Conservation (phyloP, 2,113 vertebrate species). For the Bubo bubo region DNA sequence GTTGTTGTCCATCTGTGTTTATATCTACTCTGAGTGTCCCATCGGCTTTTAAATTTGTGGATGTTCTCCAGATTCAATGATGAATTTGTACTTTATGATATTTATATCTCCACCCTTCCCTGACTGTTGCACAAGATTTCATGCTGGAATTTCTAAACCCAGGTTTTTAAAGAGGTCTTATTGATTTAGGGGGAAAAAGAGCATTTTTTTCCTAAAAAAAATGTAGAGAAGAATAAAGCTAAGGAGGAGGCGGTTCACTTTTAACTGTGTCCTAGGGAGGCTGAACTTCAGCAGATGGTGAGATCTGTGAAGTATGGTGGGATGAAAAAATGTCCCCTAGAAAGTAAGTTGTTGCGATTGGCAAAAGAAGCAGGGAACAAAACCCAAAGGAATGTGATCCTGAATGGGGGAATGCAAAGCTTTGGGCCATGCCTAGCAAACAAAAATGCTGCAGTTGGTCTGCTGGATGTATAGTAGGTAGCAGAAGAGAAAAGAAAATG, state of each 20-base stretch:
- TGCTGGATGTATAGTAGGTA: neutral
- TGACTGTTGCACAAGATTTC: constrained; percentile 19
- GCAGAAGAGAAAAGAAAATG: neutral
- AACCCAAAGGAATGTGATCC: neutral
- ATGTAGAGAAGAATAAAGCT: neutral
- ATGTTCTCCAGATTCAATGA: constrained; percentile 34
- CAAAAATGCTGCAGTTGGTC: neutral
- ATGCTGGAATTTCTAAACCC: neutral
- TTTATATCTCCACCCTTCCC: constrained; percentile 57
- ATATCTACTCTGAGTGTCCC: constrained; percentile 45
- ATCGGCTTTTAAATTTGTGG: constrained; percentile 13
- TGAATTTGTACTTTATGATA: constrained; percentile 41
- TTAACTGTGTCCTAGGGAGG: neutral
- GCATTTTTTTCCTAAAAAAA: neutral
- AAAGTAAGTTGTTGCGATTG: neutral
- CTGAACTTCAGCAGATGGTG: neutral
- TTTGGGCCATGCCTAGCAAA: neutral
- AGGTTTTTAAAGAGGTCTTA: neutral
- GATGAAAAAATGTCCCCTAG: neutral
- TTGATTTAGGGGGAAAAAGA: neutral
- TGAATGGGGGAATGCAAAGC: neutral
- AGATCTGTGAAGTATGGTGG: neutral
- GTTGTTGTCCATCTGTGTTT: constrained; percentile 64
- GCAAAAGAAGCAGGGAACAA: neutral
- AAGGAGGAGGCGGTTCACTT: neutral